Percentiles rank a stretch among this genome's conserved stretches.
phyloP scores from a whole-genome alignment of 2,888 invertebrate genomes.

The Euclidia mi region DNA sequence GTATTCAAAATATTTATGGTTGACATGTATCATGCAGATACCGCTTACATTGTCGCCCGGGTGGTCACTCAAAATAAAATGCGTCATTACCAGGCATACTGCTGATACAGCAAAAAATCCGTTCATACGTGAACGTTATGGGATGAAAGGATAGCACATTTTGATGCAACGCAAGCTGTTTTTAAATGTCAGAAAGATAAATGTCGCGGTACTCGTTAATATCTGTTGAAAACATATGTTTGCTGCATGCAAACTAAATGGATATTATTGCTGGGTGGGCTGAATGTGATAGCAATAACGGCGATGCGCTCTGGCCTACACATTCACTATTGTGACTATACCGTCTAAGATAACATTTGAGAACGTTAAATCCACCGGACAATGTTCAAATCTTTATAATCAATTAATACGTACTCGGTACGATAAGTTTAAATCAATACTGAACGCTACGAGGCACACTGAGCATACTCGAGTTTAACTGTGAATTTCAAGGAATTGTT shows the following conservation, averaged over 20 bases:
- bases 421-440: too few relatives aligned
- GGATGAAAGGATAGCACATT: conserved; percentile 45
- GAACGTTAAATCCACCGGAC: conserved; percentile 4
- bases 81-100: conserved; percentile 59
- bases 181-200: conserved; percentile 15
- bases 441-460: too few relatives aligned
- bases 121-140: conserved; percentile 52
- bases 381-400: conserved; percentile 4
- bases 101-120: conserved; percentile 54
- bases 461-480: too few relatives aligned
- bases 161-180: conserved; percentile 20
- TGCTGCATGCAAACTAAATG: conserved; percentile 5
- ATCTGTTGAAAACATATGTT: not conserved
- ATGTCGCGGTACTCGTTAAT: not conserved
- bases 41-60: conserved; percentile 45
- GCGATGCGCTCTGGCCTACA: too few relatives aligned
- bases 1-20: conserved; percentile 72
- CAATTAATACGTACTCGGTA: too few relatives aligned
- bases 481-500: conserved; percentile 38
- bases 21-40: conserved; percentile 70
- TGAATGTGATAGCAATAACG: conserved; percentile 13
- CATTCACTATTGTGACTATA: too few relatives aligned
- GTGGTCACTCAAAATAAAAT: conserved; percentile 64
- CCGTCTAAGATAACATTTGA: not conserved
- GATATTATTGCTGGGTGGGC: conserved; percentile 4